phyloP scores from a whole-genome alignment of 1,140 invertebrate species.

The Pectinophora gossypiella region DNA sequence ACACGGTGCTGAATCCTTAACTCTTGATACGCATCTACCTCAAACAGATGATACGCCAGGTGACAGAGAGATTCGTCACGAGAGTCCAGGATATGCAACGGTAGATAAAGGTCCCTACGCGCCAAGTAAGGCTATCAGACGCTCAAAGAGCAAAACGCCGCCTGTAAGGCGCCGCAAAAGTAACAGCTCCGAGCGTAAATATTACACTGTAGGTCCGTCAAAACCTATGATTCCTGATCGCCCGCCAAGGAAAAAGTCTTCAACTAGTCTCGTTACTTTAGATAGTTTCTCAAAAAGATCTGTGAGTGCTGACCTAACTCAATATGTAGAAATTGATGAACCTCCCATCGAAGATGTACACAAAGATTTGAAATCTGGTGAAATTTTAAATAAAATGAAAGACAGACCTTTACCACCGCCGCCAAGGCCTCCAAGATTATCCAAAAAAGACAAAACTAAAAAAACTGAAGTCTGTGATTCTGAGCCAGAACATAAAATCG shows the following conservation, averaged over 20 bases:
- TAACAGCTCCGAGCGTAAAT: conserved; percentile 76
- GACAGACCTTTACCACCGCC: conserved; percentile 87
- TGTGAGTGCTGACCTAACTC: conserved; percentile 68
- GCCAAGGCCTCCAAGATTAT: conserved; percentile 82
- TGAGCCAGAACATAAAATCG: conserved; percentile 15
- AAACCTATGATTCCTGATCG: conserved; percentile 52
- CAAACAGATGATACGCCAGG: conserved; percentile 52
- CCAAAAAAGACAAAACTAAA: conserved; percentile 63
- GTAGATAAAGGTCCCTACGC: conserved; percentile 76
- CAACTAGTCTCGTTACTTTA: conserved; percentile 69
- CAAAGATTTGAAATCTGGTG: conserved; percentile 81
- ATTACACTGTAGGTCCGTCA: conserved; percentile 80
- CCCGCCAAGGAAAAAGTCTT: conserved; percentile 75
- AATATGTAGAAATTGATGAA: conserved; percentile 80
- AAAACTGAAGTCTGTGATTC: conserved; percentile 44
- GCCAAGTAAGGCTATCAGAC: conserved; percentile 37
- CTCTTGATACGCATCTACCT: conserved; percentile 61
- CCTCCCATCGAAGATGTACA: conserved; percentile 66
- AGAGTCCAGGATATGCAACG: conserved; percentile 80
- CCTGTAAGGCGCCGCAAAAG: conserved; percentile 54
- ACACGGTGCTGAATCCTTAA: conserved; percentile 81
- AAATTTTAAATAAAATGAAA: conserved; percentile 86
- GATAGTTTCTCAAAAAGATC: conserved; percentile 57
- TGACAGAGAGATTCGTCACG: conserved; percentile 70
- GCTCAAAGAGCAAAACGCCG: conserved; percentile 61